phyloP scores from a whole-genome alignment of 2,888 invertebrate genomes.

The Crepidodera aurea region DNA sequence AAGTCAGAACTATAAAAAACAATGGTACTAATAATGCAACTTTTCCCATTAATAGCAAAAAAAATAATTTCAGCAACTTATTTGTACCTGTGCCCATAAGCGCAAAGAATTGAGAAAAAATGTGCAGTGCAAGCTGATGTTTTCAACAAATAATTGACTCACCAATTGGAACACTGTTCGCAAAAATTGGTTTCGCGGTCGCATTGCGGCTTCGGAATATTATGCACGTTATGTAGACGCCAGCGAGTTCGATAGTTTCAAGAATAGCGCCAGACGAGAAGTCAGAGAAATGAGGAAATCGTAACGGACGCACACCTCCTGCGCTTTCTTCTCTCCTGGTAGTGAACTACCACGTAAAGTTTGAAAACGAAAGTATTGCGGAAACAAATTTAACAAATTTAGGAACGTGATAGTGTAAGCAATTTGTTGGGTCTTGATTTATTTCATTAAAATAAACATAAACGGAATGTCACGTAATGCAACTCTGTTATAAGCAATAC shows the following conservation, averaged over 20 bases:
- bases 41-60: too few relatives aligned
- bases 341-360: conserved; percentile 3
- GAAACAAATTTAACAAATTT: conserved; percentile 11
- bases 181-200: conserved; percentile 14
- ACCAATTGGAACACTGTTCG: conserved; percentile 1
- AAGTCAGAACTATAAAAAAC: too few relatives aligned
- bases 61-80: too few relatives aligned
- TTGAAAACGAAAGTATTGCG: conserved; percentile 12
- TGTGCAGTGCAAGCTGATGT: not conserved
- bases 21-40: too few relatives aligned
- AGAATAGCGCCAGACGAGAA: conserved; percentile 4
- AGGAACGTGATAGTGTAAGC: too few relatives aligned
- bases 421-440: not conserved
- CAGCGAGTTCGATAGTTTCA: conserved; percentile 15
- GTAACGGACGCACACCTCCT: not conserved
- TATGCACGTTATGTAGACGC: not conserved
- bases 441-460: too few relatives aligned
- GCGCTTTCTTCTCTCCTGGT: conserved; percentile 10
- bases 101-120: too few relatives aligned
- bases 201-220: conserved; percentile 16
- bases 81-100: too few relatives aligned
- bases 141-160: not conserved
- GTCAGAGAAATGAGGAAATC: not conserved
- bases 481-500: too few relatives aligned
- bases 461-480: too few relatives aligned